Percentiles rank a stretch among this genome's conserved stretches.
These are phyloP conservation scores for Andrena dorsata DNA, from an alignment of 2,888 invertebrate genomes.

Conservation along the genomic window DNA sequence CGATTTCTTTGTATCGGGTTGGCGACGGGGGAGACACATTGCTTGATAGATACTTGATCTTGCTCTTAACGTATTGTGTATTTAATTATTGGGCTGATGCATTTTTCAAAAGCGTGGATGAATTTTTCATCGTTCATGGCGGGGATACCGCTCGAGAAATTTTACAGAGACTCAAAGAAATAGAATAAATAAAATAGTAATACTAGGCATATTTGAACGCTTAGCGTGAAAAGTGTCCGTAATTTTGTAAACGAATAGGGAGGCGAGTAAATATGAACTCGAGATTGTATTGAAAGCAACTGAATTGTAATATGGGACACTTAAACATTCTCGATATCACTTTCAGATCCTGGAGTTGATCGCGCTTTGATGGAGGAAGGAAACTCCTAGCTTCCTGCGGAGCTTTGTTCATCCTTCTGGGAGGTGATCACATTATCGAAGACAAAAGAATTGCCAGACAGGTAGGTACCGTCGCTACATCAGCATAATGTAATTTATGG, in stretches of 20 bases:
- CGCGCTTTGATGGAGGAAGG: neutral
- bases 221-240: too few relatives aligned
- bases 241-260: neutral
- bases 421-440: neutral
- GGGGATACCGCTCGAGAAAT: too few relatives aligned
- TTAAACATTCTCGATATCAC: neutral
- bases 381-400: neutral
- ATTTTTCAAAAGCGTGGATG: too few relatives aligned
- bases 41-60: too few relatives aligned
- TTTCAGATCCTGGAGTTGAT: slow-evolving; percentile 3
- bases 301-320: neutral
- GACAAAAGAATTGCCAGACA: slow-evolving; percentile 3
- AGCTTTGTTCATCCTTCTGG: slow-evolving; percentile 1
- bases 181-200: too few relatives aligned
- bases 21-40: neutral
- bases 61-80: too few relatives aligned
- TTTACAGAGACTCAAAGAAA: too few relatives aligned
- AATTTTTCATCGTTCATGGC: too few relatives aligned
- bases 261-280: neutral
- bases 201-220: too few relatives aligned
- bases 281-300: neutral
- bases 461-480: neutral
- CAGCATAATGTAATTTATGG: neutral
- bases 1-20: neutral
- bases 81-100: too few relatives aligned